phyloP scores from a whole-genome alignment of 2,113 vertebrate genomes.

The Cygnus buccinator region DNA sequence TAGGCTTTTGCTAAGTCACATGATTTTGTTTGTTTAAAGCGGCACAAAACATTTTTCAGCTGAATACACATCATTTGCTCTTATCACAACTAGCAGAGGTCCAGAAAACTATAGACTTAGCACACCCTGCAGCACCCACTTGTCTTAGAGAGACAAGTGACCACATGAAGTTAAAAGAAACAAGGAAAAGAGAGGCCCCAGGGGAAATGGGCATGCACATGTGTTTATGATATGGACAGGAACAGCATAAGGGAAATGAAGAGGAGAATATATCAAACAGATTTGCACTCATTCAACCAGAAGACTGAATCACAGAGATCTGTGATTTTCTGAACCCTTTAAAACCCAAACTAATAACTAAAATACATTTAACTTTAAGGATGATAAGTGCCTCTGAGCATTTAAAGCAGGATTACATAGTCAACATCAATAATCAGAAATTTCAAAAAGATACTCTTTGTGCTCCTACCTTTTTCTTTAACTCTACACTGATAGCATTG shows the following conservation, averaged over 20 bases:
- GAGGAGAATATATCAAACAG: background rate
- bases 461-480: slow-evolving; percentile 92
- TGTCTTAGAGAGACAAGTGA: background rate
- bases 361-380: background rate
- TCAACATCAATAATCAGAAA: background rate
- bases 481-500: slow-evolving; percentile 96
- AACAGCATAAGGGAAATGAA: background rate
- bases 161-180: background rate
- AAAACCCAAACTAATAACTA: background rate
- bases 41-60: background rate
- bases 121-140: background rate
- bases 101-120: background rate
- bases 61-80: background rate
- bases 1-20: background rate
- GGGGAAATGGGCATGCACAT: background rate
- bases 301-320: background rate
- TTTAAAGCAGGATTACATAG: background rate
- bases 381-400: background rate
- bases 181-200: background rate
- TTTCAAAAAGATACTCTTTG: background rate
- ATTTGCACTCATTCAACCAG: background rate
- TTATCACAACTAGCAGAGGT: background rate
- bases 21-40: background rate
- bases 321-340: background rate
- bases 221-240: background rate